Evolutionary conservation across 2,113 vertebrate species (phyloP).

Genomic region (Tetrax tetrax): DNA sequence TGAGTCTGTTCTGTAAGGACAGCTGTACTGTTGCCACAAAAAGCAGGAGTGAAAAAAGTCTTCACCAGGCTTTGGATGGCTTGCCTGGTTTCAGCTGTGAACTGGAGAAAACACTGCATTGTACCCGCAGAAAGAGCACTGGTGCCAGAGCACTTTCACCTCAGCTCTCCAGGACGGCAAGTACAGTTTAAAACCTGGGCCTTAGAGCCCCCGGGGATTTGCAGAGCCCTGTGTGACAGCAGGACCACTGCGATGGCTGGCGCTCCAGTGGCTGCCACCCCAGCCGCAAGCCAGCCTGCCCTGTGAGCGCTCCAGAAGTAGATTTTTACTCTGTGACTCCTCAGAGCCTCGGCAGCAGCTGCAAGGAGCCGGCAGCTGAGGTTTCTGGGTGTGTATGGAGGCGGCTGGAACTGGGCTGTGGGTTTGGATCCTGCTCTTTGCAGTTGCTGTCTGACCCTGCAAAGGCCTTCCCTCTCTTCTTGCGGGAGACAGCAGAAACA

Average conservation of each 20-base stretch:
- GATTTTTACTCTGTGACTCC: neutral
- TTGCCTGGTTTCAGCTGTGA: neutral
- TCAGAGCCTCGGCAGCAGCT: slow-evolving; percentile 9
- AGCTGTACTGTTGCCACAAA: neutral
- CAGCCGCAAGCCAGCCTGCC: neutral
- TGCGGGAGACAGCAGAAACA: neutral
- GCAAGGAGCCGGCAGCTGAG: slow-evolving; percentile 20
- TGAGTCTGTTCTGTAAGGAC: neutral
- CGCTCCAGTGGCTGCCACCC: neutral
- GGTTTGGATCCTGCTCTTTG: neutral
- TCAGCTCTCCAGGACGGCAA: neutral
- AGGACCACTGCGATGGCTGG: neutral
- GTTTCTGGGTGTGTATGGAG: neutral
- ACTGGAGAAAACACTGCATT: neutral
- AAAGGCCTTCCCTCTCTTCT: neutral
- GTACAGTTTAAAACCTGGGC: neutral
- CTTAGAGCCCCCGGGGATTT: neutral
- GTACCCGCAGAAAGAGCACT: neutral
- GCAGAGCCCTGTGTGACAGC: neutral
- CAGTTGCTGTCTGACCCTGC: slow-evolving; percentile 21
- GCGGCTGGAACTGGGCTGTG: neutral
- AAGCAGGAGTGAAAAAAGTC: neutral
- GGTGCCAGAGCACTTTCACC: neutral
- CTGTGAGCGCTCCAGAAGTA: neutral
- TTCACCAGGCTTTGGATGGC: neutral